These are phyloP conservation scores for Platycheirus albimanus DNA, from an alignment of 2,888 invertebrate genomes.

Conservation along the genomic window DNA sequence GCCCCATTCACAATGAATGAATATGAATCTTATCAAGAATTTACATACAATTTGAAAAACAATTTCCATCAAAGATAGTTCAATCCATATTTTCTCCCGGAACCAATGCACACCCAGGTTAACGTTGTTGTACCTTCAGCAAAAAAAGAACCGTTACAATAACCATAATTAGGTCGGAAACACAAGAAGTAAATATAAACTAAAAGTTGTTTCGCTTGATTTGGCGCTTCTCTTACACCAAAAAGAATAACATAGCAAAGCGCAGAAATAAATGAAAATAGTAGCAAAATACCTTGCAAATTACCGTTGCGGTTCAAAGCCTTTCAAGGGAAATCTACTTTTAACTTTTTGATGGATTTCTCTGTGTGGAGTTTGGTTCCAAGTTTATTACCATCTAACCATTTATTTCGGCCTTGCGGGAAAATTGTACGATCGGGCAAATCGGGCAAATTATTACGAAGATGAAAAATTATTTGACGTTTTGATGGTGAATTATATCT, in stretches of 20 bases:
- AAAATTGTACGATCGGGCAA: slow-evolving; percentile 17
- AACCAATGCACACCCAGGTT: slow-evolving; percentile 13
- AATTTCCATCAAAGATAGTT: too few relatives aligned
- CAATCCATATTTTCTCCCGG: too few relatives aligned
- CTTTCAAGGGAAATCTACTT: slow-evolving; percentile 53
- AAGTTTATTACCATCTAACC: slow-evolving; percentile 44
- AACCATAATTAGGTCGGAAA: slow-evolving; percentile 42
- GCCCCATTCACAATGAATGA: too few relatives aligned
- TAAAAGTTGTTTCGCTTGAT: slow-evolving; percentile 58
- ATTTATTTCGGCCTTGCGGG: slow-evolving; percentile 50
- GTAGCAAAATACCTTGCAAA: slow-evolving; percentile 43
- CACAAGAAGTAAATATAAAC: not conserved
- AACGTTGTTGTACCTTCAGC: slow-evolving; percentile 11
- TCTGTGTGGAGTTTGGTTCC: slow-evolving; percentile 16
- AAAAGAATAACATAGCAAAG: slow-evolving; percentile 38
- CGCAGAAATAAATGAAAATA: slow-evolving; percentile 18
- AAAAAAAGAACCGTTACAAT: not conserved
- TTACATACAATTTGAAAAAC: too few relatives aligned
- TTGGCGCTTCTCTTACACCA: slow-evolving; percentile 24
- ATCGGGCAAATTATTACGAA: slow-evolving; percentile 8
- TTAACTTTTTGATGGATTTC: slow-evolving; percentile 38
- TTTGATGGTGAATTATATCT: not conserved
- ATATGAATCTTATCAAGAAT: too few relatives aligned
- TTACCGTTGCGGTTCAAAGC: slow-evolving; percentile 59
- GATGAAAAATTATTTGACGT: slow-evolving; percentile 19